Evolutionary conservation across 1,140 invertebrate genomes (phyloP), one percentile per base, ranked within the genome.

Genomic region (Stegodyphus dumicola): DNA sequence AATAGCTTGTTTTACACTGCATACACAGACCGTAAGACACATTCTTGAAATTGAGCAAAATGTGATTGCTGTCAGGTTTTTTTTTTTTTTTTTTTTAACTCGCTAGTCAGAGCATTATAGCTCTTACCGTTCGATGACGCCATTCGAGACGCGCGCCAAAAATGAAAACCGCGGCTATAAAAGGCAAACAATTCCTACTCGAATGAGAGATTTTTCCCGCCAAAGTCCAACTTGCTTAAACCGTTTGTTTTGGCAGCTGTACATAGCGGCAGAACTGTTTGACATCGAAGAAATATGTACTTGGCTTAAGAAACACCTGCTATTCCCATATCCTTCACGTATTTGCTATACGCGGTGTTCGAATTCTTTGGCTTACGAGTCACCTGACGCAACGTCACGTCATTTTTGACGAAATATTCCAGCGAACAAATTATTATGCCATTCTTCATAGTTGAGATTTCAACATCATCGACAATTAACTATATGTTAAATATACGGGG

Each of bases 211-310:
- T 77, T 66, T 48, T 77, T 77, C 75, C 75, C 75, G 75, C 75
- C 75, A 77, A 77, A 77, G 75, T 56, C 56, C 18, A 77, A 65
- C 56, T 77, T 77, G 75, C 56, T 56, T 66, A 65, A 66, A 7
- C 60, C 64, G 56, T 66, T 77, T 77, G 64, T 77, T 77, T 77
- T 77, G 51, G 75, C 64, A 77, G 75, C 75, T 77, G 75, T 65
- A 17, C 75, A 66, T 66, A 66, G 64, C 56, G 56, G 56, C 56
- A 65, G 33, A 77, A 65, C 51, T 54, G 75, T 77, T 77, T 77
- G 75, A 77, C 75, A 77, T 66, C 75, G 56, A 60, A 60, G 56
- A 60, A 60, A 60, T 60, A 60, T 60, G 56, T 60, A 60, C 56
- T 60, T 60, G 56, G 9, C 56, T 60, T 60, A 9, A 60, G 56